phyloP scores from a whole-genome alignment of 2,797 vertebrate genomes.

The Phyllotis vaccarum region DNA sequence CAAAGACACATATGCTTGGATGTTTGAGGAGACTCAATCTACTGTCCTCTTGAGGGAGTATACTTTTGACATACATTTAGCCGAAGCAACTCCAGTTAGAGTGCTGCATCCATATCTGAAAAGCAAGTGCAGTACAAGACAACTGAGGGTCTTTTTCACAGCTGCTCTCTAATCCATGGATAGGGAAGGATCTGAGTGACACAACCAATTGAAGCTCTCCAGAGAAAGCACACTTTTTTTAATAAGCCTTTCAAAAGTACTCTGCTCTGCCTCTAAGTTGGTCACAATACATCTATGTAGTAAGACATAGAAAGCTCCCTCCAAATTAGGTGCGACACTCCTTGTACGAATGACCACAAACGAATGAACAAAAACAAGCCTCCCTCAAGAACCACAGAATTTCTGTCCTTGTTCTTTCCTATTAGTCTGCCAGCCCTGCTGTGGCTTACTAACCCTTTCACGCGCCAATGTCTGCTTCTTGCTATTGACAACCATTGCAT shows the following conservation, averaged over 20 bases:
- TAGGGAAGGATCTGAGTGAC: slow-evolving; percentile 62
- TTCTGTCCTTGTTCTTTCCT: slow-evolving; percentile 53
- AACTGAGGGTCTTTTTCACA: slow-evolving; percentile 30
- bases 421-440: slow-evolving; percentile 23
- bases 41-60: slow-evolving; percentile 59
- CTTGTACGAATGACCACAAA: slow-evolving; percentile 13
- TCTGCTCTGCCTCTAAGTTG: slow-evolving; percentile 52
- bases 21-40: slow-evolving; percentile 67
- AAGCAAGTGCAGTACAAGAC: background rate
- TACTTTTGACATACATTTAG: slow-evolving; percentile 60
- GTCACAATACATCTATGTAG: slow-evolving; percentile 21
- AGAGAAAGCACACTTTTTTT: slow-evolving; percentile 60
- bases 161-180: slow-evolving; percentile 49
- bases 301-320: slow-evolving; percentile 49
- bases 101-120: slow-evolving; percentile 9
- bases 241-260: slow-evolving; percentile 57
- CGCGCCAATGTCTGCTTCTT: background rate
- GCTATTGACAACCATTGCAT: slow-evolving; percentile 10
- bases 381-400: slow-evolving; percentile 11
- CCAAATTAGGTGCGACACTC: slow-evolving; percentile 37
- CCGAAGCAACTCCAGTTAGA: slow-evolving; percentile 63
- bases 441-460: slow-evolving; percentile 20
- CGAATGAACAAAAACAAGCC: slow-evolving; percentile 40
- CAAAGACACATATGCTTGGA: slow-evolving; percentile 64
- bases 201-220: slow-evolving; percentile 54